Evolutionary conservation across 1,140 invertebrate species (phyloP).

Genomic region (Nomia melanderi): DNA sequence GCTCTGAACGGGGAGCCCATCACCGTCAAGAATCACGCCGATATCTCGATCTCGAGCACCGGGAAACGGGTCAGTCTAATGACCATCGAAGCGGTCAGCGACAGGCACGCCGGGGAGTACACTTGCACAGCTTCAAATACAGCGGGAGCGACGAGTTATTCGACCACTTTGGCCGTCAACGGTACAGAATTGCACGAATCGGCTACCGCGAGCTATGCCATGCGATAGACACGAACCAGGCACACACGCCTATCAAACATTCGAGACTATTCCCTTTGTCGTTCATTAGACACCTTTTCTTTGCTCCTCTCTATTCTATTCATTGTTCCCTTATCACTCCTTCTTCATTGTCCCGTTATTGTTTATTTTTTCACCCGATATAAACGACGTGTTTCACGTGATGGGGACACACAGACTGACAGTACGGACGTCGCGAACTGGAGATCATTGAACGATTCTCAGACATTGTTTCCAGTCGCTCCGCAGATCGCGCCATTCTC

Average conservation of each 20-base stretch:
- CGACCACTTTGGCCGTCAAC: constrained; percentile 86
- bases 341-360: neutral
- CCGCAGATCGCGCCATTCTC: constrained; percentile 87
- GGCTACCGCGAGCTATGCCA: constrained; percentile 11
- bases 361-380: neutral
- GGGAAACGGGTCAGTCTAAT: constrained; percentile 88
- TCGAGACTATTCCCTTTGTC: constrained; percentile 18
- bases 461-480: constrained; percentile 78
- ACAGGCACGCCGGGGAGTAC: constrained; percentile 89
- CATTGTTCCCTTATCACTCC: too few species aligned
- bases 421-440: too few species aligned
- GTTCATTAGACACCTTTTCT: neutral
- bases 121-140: constrained; percentile 88
- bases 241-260: neutral
- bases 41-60: constrained; percentile 64
- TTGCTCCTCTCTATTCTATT: neutral
- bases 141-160: constrained; percentile 85
- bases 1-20: constrained; percentile 82
- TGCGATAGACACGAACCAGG: constrained; percentile 18
- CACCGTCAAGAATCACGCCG: constrained; percentile 52
- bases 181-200: constrained; percentile 79
- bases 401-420: neutral
- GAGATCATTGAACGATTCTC: constrained; percentile 6
- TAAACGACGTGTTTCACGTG: neutral
- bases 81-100: constrained; percentile 88